Evolutionary conservation across 2,888 invertebrate species (phyloP), one percentile per base, ranked within the genome.

Genomic region (Acrocyrtus sp.): DNA sequence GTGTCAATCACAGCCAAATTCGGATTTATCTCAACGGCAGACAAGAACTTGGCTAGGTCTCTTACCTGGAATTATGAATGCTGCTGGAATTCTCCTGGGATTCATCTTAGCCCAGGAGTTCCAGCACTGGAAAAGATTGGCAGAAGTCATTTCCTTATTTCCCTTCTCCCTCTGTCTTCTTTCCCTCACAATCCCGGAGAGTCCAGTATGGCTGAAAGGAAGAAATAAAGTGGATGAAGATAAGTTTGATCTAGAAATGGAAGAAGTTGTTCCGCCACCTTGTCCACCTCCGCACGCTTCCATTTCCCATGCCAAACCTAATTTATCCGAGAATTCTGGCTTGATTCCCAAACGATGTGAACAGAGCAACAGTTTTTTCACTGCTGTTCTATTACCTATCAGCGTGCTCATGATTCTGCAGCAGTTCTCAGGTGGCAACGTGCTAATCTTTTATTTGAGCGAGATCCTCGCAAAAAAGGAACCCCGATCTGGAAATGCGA

Each of bases 31-130:
- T 12, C 3, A 12, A 12, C 34, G 27, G 8, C 21, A 50, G 17
- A 41, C 15, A 24, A 86, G 90, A n/a, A 90, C 90, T 1, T 84
- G 88, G n/a, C 84, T 90, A 17, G 90, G 90, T 0, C 88, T 90
- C 0, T 84, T 90, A 56, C 89, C 89, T 3, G 89, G 90, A 19
- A 84, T 90, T 10, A 88, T 88, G 62, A 88, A 90, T 85, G 88
- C 89, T 0, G 79, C 88, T n/a, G 91, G 90, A 1, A 89, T 90
- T 76, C 84, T 90, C 19, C 79, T 88, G 22, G 87, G 88, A 0
- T 90, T 90, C 81, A 72, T 87, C 3, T 84, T 88, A 3, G 90
- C 90, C 10, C 85, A 87, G 76, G 86, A 86, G 84, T 83, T 88
- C 0, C 84, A 86, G 62, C 90, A 89, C 89, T 84, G 87, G 77